Conservation (phyloP, 92 coral and sea anemone species). For the Montipora capitata region DNA sequence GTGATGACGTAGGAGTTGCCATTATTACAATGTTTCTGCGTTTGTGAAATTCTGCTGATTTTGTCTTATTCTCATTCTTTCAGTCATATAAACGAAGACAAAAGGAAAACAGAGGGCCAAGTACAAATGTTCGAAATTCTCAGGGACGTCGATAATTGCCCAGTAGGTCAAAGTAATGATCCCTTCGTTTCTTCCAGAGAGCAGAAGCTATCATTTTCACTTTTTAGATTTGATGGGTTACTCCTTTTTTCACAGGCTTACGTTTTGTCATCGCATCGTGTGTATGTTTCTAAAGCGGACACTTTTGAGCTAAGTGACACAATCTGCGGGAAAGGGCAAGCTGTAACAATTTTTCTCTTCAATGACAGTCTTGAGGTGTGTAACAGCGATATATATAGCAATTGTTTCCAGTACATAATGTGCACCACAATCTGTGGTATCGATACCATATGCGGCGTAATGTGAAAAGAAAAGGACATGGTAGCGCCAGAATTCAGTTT, state of each 20-base stretch:
- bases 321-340: slow-evolving; percentile 93
- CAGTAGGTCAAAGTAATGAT: slow-evolving; percentile 70
- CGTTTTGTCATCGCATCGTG: slow-evolving; percentile 94
- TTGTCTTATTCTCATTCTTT: neutral
- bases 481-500: no score
- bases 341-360: slow-evolving; percentile 96
- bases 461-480: no score
- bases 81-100: slow-evolving; percentile 98
- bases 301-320: slow-evolving; percentile 95
- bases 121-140: slow-evolving; percentile 99
- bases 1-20: slow-evolving; percentile 90
- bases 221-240: neutral
- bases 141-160: slow-evolving; percentile 98
- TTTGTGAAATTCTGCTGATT: neutral
- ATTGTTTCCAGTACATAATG: no score
- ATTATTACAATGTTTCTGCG: neutral
- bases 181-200: no score
- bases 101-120: slow-evolving; percentile 98
- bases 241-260: slow-evolving; percentile 69
- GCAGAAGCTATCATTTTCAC: neutral
- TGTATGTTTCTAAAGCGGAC: slow-evolving; percentile 91
- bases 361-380: slow-evolving; percentile 97
- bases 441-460: no score
- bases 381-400: no score
- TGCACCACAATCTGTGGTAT: no score